A percentile compares a stretch with the other conserved stretches of the same genome.
Conservation (phyloP, 2,888 invertebrate species). For the Drepana falcataria region DNA sequence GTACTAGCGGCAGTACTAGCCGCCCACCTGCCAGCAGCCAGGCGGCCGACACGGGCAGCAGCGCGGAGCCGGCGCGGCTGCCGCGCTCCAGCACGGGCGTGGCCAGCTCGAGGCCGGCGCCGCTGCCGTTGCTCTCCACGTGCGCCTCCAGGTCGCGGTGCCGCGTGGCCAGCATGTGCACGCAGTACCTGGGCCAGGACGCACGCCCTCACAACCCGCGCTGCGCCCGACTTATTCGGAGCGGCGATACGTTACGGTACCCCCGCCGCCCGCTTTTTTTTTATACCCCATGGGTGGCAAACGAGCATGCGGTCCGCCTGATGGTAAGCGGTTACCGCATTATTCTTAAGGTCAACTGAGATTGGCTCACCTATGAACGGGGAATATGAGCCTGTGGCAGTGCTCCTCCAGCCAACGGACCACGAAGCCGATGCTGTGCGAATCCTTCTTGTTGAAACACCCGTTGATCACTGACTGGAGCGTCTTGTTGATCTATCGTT, state of each 20-base stretch:
- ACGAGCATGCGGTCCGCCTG: too few species aligned
- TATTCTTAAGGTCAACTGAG: too few species aligned
- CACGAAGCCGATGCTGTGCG: conserved; percentile 86
- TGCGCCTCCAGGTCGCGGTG: conserved; percentile 73
- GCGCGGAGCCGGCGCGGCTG: conserved; percentile 31
- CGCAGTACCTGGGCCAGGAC: conserved; percentile 51
- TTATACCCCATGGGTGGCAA: too few species aligned
- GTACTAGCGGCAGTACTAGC: not conserved
- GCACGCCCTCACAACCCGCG: not conserved
- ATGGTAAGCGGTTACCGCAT: too few species aligned
- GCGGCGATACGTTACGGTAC: too few species aligned
- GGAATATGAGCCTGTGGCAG: conserved; percentile 85
- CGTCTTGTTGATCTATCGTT: conserved; percentile 82
- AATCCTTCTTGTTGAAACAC: conserved; percentile 88
- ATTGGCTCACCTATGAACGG: conserved; percentile 82
- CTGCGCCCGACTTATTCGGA: too few species aligned
- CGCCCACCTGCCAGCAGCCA: conserved; percentile 81
- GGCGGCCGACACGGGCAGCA: conserved; percentile 82
- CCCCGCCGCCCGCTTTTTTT: too few species aligned
- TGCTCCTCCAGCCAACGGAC: conserved; percentile 90
- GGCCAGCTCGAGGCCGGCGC: conserved; percentile 82
- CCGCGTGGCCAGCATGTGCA: conserved; percentile 73
- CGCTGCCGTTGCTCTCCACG: conserved; percentile 32
- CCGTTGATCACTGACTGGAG: conserved; percentile 85
- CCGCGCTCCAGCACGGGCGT: conserved; percentile 83